A percentile compares a stretch with the other conserved stretches of the same genome.
phyloP scores from a whole-genome alignment of 2,888 invertebrate genomes.

The Agriopis marginaria region DNA sequence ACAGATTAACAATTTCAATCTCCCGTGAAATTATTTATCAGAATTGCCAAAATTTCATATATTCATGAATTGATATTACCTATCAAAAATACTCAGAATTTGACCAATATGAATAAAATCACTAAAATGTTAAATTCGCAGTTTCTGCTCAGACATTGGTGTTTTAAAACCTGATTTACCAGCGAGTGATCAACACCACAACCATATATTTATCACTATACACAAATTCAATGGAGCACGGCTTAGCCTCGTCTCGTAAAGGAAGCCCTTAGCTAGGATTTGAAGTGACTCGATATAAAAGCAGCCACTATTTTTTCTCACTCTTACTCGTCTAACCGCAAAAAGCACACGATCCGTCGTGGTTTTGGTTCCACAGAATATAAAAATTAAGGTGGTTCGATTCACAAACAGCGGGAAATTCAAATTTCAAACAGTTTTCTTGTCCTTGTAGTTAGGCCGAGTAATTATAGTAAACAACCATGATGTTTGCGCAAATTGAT shows the following conservation, averaged over 20 bases:
- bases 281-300: slow-evolving; percentile 19
- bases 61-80: background rate
- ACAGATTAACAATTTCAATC: slow-evolving; percentile 22
- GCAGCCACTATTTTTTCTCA: slow-evolving; percentile 34
- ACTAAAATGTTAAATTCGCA: slow-evolving; percentile 8
- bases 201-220: slow-evolving; percentile 15
- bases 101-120: slow-evolving; percentile 1
- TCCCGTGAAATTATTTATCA: background rate
- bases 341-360: slow-evolving; percentile 57
- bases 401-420: too few species aligned
- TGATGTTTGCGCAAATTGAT: too few species aligned
- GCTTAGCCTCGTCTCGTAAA: slow-evolving; percentile 36
- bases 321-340: slow-evolving; percentile 40
- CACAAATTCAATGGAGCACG: slow-evolving; percentile 28
- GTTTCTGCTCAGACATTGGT: slow-evolving; percentile 8
- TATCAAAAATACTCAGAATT: background rate
- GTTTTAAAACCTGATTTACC: background rate
- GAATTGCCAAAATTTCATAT: background rate
- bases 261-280: slow-evolving; percentile 19
- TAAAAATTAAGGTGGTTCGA: too few species aligned
- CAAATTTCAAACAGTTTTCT: too few species aligned
- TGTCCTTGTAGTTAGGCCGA: too few species aligned
- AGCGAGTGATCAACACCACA: slow-evolving; percentile 28
- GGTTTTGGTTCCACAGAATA: slow-evolving; percentile 34
- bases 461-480: too few species aligned